These are phyloP conservation scores for Cygnus buccinator DNA, from an alignment of 2,113 vertebrate species.

Conservation along the genomic window DNA sequence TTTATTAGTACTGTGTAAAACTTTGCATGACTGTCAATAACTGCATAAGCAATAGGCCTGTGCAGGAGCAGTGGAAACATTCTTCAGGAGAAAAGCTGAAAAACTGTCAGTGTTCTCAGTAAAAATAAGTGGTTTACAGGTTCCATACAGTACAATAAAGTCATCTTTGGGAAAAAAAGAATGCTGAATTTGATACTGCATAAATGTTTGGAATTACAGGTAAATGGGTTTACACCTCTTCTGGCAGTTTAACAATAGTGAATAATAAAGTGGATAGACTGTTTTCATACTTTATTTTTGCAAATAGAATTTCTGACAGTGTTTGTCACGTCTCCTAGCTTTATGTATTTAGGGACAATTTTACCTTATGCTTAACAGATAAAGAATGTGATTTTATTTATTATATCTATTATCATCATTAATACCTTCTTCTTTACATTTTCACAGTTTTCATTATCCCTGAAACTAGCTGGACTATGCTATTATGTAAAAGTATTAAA, in stretches of 20 bases:
- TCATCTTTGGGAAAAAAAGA: neutral
- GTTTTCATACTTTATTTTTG: neutral
- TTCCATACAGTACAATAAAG: neutral
- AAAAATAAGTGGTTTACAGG: neutral
- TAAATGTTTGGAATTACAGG: neutral
- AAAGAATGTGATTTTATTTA: neutral
- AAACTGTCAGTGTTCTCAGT: neutral
- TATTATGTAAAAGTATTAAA: neutral
- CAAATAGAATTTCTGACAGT: neutral
- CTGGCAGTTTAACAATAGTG: neutral
- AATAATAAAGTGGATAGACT: neutral
- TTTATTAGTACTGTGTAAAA: neutral
- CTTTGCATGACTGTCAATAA: neutral
- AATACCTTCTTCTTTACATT: neutral
- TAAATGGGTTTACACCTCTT: neutral
- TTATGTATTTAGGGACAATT: conserved; percentile 1
- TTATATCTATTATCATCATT: neutral
- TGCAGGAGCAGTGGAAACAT: neutral
- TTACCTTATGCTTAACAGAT: neutral
- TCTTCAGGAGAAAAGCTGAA: neutral
- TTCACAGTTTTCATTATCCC: neutral
- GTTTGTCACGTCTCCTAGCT: neutral
- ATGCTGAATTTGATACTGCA: neutral
- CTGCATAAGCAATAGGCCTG: neutral
- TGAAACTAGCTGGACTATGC: neutral